Evolutionary conservation across 2,888 invertebrate genomes (phyloP).

Genomic region (Odontocolon sp.): DNA sequence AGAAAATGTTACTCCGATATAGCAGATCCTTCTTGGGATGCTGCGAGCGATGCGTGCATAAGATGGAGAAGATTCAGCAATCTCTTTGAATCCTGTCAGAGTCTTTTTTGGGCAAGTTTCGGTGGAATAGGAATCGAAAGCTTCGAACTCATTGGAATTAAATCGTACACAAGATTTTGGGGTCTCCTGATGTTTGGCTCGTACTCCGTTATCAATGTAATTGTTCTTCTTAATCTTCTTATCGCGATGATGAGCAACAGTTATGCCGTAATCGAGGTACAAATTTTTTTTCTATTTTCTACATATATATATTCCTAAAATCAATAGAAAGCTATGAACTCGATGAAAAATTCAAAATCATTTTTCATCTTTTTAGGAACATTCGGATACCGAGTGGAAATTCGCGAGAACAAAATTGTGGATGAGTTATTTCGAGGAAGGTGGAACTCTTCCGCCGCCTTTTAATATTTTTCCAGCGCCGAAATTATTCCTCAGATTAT

Average conservation of each 20-base stretch:
- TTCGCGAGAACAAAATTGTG: slow-evolving; percentile 96
- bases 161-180: slow-evolving; percentile 96
- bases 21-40: slow-evolving; percentile 90
- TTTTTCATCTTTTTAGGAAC: slow-evolving; percentile 84
- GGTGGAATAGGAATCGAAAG: slow-evolving; percentile 94
- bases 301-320: neutral
- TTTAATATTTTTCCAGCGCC: slow-evolving; percentile 96
- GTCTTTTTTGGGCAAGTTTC: slow-evolving; percentile 97
- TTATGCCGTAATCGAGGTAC: slow-evolving; percentile 94
- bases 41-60: slow-evolving; percentile 89
- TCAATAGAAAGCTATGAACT: neutral
- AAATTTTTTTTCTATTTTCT: neutral
- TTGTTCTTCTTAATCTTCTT: slow-evolving; percentile 95
- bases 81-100: slow-evolving; percentile 96
- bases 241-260: slow-evolving; percentile 99
- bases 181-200: slow-evolving; percentile 97
- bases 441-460: slow-evolving; percentile 94
- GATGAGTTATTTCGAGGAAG: slow-evolving; percentile 98
- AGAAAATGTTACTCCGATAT: slow-evolving; percentile 88
- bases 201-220: slow-evolving; percentile 96
- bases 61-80: slow-evolving; percentile 91
- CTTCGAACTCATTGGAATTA: slow-evolving; percentile 93
- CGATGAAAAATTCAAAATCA: neutral
- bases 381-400: slow-evolving; percentile 98
- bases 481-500: slow-evolving; percentile 87